These are phyloP conservation scores for Sipha flava DNA, from an alignment of 1,140 invertebrate genomes.

Conservation along the genomic window DNA sequence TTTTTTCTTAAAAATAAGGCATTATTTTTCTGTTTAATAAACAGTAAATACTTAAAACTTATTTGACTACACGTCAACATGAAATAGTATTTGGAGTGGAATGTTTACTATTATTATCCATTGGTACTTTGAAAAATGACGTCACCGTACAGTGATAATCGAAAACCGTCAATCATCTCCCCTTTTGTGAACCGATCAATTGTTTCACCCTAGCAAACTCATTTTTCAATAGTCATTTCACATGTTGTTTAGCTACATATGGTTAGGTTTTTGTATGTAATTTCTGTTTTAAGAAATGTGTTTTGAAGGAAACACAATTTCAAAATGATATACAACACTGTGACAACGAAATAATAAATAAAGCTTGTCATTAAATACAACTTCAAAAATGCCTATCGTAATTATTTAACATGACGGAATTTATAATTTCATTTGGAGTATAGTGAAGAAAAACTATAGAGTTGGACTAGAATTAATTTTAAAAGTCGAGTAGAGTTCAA, in stretches of 20 bases:
- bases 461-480: no score
- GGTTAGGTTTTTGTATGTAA: background rate
- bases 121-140: background rate
- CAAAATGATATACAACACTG: background rate
- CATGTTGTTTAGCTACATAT: background rate
- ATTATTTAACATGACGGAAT: background rate
- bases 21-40: no score
- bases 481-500: no score
- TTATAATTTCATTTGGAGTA: background rate
- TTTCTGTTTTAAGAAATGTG: slow-evolving; percentile 12
- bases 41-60: background rate
- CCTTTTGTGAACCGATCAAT: background rate
- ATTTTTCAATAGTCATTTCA: slow-evolving; percentile 22
- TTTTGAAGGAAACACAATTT: background rate
- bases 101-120: background rate
- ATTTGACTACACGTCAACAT: background rate
- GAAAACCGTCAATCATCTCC: slow-evolving; percentile 25
- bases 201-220: background rate
- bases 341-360: background rate
- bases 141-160: background rate
- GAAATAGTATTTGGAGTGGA: no score
- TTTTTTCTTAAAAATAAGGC: no score
- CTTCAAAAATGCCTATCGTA: background rate
- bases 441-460: no score
- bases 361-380: background rate